Conservation (phyloP, 2,113 vertebrate species). For the Pygoscelis adeliae region DNA sequence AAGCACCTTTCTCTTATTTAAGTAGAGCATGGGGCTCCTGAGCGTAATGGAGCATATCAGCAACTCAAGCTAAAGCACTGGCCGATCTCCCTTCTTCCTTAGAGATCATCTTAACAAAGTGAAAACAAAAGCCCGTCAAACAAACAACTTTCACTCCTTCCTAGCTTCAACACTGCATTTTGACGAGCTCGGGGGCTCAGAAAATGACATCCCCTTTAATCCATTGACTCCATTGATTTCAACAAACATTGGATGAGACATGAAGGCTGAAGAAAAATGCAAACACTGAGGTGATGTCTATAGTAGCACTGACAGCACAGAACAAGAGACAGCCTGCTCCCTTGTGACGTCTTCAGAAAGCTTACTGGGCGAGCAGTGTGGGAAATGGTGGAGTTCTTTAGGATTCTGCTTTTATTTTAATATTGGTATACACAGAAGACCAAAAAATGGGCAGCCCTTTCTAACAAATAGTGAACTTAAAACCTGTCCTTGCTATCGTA, state of each 20-base stretch:
- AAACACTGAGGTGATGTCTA: background rate
- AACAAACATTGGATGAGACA: background rate
- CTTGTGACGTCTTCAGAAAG: background rate
- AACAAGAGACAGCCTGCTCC: background rate
- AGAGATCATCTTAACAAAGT: background rate
- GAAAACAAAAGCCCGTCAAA: background rate
- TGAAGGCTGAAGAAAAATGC: constrained; percentile 6
- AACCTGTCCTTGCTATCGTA: background rate
- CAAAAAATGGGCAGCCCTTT: background rate
- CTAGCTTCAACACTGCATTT: background rate
- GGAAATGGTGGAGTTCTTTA: background rate
- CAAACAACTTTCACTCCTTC: background rate
- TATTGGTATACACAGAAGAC: background rate
- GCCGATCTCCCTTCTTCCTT: background rate
- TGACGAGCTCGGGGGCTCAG: background rate
- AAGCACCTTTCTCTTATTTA: background rate
- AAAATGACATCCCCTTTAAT: background rate
- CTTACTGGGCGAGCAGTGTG: background rate
- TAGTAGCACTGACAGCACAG: background rate
- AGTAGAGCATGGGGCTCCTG: background rate
- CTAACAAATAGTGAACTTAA: background rate
- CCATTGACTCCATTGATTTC: background rate
- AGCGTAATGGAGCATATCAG: background rate
- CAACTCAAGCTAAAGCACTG: background rate
- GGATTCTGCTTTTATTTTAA: background rate